These are phyloP conservation scores for Onychomys torridus DNA, from an alignment of 2,797 vertebrate species.

Conservation along the genomic window DNA sequence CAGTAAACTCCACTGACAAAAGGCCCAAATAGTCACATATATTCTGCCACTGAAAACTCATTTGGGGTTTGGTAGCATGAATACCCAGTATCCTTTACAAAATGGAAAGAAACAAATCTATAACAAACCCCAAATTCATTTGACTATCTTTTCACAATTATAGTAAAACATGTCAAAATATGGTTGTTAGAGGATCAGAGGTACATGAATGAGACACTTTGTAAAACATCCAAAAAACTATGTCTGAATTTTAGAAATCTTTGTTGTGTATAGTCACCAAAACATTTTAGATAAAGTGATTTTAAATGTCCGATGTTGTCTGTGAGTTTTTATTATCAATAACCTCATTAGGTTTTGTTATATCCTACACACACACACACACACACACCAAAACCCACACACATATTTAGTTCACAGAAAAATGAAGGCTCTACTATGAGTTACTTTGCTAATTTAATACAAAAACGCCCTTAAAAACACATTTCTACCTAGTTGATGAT, in stretches of 20 bases:
- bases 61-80: background rate
- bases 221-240: background rate
- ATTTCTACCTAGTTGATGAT: background rate
- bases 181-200: background rate
- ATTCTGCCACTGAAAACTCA: background rate
- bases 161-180: background rate
- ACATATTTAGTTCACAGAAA: background rate
- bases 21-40: background rate
- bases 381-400: background rate
- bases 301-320: background rate
- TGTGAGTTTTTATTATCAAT: background rate
- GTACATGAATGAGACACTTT: background rate
- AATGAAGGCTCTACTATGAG: slow-evolving; percentile 3
- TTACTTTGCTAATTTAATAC: slow-evolving; percentile 13
- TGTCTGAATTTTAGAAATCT: background rate
- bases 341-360: background rate
- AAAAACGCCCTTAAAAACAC: slow-evolving; percentile 15
- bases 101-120: slow-evolving; percentile 6
- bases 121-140: background rate
- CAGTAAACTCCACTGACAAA: background rate
- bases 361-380: background rate
- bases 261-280: background rate
- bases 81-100: background rate
- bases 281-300: background rate
- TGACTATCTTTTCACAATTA: background rate